phyloP scores from a whole-genome alignment of 2,888 invertebrate genomes.

The Charanyca ferruginea region DNA sequence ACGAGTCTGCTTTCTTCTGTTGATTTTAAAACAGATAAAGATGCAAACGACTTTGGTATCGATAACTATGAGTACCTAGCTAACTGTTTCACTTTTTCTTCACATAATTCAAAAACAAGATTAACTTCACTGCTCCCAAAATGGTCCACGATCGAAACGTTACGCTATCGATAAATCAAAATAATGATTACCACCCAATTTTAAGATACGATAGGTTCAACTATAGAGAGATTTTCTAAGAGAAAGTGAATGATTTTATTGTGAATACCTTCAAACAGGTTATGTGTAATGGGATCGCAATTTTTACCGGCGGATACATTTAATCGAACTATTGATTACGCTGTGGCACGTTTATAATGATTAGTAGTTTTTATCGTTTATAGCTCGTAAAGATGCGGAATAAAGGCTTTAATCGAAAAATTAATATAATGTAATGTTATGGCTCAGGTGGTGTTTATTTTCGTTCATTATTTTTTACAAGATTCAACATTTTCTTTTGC shows the following conservation, averaged over 20 bases:
- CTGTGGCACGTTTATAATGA: slow-evolving; percentile 58
- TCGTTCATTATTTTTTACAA: slow-evolving; percentile 14
- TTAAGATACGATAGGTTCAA: slow-evolving; percentile 71
- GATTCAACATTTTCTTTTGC: slow-evolving; percentile 3
- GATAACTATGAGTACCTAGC: neutral
- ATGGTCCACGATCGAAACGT: slow-evolving; percentile 59
- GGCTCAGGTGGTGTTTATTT: slow-evolving; percentile 35
- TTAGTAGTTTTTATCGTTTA: slow-evolving; percentile 55
- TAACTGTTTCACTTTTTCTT: slow-evolving; percentile 39
- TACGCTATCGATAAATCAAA: slow-evolving; percentile 79
- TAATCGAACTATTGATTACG: slow-evolving; percentile 72
- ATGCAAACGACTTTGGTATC: neutral
- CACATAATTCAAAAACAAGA: slow-evolving; percentile 45
- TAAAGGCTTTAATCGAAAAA: slow-evolving; percentile 51
- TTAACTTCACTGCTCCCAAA: slow-evolving; percentile 51
- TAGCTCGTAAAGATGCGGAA: slow-evolving; percentile 42
- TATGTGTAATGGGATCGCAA: slow-evolving; percentile 75
- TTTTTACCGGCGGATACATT: slow-evolving; percentile 73
- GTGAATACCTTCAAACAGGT: slow-evolving; percentile 85
- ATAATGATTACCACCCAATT: slow-evolving; percentile 80
- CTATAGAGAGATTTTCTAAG: slow-evolving; percentile 79
- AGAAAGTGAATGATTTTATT: slow-evolving; percentile 89
- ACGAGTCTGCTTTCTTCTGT: slow-evolving; percentile 26
- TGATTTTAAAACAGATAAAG: slow-evolving; percentile 14
- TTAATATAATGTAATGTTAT: slow-evolving; percentile 38